Evolutionary conservation across 2,888 invertebrate genomes (phyloP).

Genomic region (Nymphalis c-album): DNA sequence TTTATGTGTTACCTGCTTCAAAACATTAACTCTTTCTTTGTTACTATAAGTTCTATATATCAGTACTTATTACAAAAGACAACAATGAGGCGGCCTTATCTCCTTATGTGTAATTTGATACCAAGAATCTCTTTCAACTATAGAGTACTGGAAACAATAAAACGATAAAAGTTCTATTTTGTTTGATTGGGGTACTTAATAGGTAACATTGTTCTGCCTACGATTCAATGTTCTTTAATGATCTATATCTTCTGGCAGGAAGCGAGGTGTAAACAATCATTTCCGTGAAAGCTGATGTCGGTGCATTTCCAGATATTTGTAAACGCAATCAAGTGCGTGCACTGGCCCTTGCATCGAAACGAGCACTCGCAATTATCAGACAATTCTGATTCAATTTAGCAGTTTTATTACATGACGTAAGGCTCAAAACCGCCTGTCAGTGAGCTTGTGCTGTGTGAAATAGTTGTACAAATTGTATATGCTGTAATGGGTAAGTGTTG

Average conservation of each 20-base stretch:
- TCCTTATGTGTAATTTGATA: neutral
- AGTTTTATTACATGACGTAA: constrained; percentile 21
- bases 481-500: constrained; percentile 51
- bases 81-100: too few relatives aligned
- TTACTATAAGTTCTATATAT: too few relatives aligned
- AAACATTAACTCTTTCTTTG: too few relatives aligned
- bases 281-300: constrained; percentile 61
- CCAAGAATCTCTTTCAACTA: neutral
- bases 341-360: constrained; percentile 21
- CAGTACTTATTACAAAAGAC: too few relatives aligned
- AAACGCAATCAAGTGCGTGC: constrained; percentile 37
- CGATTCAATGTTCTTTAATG: constrained; percentile 33
- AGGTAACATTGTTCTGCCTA: constrained; percentile 20
- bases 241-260: constrained; percentile 49
- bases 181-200: constrained; percentile 12
- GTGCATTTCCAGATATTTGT: constrained; percentile 45
- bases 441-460: constrained; percentile 37
- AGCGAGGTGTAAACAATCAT: constrained; percentile 57
- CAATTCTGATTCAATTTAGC: constrained; percentile 13
- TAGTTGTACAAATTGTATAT: constrained; percentile 44
- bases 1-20: too few relatives aligned
- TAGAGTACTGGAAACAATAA: neutral
- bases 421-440: constrained; percentile 30
- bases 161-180: neutral
- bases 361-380: neutral